Evolutionary conservation across 2,888 invertebrate genomes (phyloP), one percentile per base, ranked within the genome.

Genomic region (Strigamia maritima): DNA sequence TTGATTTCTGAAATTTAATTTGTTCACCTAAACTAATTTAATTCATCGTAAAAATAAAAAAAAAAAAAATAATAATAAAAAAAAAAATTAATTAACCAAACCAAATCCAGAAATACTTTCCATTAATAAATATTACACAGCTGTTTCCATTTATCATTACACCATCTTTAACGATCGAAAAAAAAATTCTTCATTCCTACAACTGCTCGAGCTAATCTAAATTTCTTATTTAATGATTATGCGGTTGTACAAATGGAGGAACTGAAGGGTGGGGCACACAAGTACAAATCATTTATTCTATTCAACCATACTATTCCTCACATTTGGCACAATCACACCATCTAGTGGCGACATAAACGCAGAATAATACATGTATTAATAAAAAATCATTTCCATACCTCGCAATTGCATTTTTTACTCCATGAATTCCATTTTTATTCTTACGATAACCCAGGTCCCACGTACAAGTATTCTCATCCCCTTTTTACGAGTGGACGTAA

Each of bases 221-320:
- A 70, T 70, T 70, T 70, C 70, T 70, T 70, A 70, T 70, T 70
- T 70, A 70, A 70, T 70, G 70, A 70, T n/a, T 70, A 70, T 24
- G 70, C 70, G 24, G 70, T 70, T 24, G 70, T n/a, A 70, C 70
- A 70, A 28, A 28, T 70, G 70, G 70, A n/a, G 70, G 70, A 28
- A 70, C 12, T 26, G 10, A 60, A 14, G 70, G 70, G 70, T 26
- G 26, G 70, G 70, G 70, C 26, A 26, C 10, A 10, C 70, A 28
- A 10, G 70, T n/a, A 70, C 70, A 70, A 70, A 70, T 70, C 70
- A 70, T 70, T 54, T 54, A 54, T 54, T 54, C 54, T 8, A 54
- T 54, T 54, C 54, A 54, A 16, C 28, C 70, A 70, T 16, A 26
- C 70, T n/a, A 54, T 54, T 54, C 26, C 16, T 28, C 70, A 28